Base-by-base conservation (phyloP, 2,113 vertebrate genomes). In the Trogon surrucura region DNA sequence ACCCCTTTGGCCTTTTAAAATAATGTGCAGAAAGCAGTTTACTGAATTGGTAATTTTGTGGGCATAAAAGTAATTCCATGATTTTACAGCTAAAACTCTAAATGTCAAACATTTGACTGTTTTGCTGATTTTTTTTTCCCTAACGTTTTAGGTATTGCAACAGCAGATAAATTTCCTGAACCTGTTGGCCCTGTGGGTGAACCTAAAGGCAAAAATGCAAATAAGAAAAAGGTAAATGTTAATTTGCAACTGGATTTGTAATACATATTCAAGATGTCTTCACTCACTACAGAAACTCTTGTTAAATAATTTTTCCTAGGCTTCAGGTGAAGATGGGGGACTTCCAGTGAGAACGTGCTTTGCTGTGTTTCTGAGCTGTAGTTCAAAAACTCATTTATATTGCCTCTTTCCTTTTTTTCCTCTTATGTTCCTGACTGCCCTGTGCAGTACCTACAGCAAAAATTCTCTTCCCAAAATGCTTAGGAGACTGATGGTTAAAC, bases 151-250 rank as follows among this genome's bases (percentile, higher is more conserved):
- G n/a, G 3, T 66, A 15, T 87, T 66, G 11, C 70, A 58, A 8
- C 57, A 92, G 56, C 44, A 91, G 82, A 82, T 64, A 85, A 69
- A 47, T 48, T 34, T 6, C 20, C 22, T 86, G 61, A 89, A 38
- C 26, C 65, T 73, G 6, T 62, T 73, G 64, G 9, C 25, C 12
- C 18, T 0, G 0, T 80, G 61, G 83, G 88, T 29, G 85, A 78
- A 60, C 65, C 67, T 64, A 89, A 92, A 85, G 50, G 74, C 62
- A 91, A 79, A 86, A 93, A 60, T 67, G 17, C 41, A 36, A 75
- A 17, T 62, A 85, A 93, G 82, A 88, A 94, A 89, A 94, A 95
- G 96, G 96, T 96, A 97, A 78, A 38, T 26, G 16, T 66, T 34
- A 62, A 47, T 60, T 51, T 93, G 30, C 9, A 51, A 18, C 7